A percentile compares a stretch with the other conserved stretches of the same genome.
Conservation (phyloP, 1,140 invertebrate genomes). For the Cydia pomonella region DNA sequence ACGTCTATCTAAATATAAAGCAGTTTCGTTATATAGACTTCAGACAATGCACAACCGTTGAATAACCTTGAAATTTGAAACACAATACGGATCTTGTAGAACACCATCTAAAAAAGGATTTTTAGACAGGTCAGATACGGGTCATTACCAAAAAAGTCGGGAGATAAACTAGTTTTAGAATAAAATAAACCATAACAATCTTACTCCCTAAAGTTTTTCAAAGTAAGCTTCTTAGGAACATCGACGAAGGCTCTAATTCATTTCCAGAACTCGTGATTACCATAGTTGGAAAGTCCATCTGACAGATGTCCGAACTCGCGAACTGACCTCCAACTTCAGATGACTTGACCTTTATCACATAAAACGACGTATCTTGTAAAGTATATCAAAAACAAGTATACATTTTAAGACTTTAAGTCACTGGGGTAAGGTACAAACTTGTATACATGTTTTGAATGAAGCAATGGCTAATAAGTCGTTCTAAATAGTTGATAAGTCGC, state of each 20-base stretch:
- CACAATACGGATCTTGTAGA: too few relatives aligned
- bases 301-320: constrained; percentile 27
- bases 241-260: background rate
- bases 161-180: too few relatives aligned
- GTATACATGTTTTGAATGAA: background rate
- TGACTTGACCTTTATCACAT: background rate
- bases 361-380: background rate
- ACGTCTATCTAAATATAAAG: too few relatives aligned
- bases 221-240: background rate
- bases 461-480: background rate
- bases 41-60: too few relatives aligned
- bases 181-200: too few relatives aligned
- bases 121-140: too few relatives aligned
- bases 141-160: too few relatives aligned
- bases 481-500: background rate
- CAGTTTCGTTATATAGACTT: too few relatives aligned
- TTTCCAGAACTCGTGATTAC: constrained; percentile 5
- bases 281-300: constrained; percentile 14
- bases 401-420: background rate
- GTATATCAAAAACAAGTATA: background rate
- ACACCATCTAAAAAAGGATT: too few relatives aligned
- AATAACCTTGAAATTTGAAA: too few relatives aligned
- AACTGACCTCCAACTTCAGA: constrained; percentile 28
- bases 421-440: background rate
- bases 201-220: too few relatives aligned